A percentile compares a stretch with the other conserved stretches of the same genome.
Evolutionary conservation across 2,797 vertebrate species (phyloP).

Genomic region (Acrossocheilus wenchowensis): DNA sequence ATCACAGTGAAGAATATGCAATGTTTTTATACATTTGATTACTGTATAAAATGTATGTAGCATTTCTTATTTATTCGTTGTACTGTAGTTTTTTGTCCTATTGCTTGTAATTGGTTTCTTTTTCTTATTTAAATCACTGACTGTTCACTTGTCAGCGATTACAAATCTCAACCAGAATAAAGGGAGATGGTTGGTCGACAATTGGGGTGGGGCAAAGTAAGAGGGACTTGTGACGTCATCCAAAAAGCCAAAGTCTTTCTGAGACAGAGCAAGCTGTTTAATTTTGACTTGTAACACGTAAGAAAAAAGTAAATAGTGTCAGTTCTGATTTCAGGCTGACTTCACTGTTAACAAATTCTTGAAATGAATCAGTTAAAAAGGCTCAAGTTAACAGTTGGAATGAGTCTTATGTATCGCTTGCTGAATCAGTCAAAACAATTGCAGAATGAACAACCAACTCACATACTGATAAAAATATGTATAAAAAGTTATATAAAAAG

Average conservation of each 20-base stretch:
- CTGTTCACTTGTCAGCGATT: too few species aligned
- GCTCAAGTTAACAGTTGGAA: neutral
- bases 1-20: neutral
- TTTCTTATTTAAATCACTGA: too few species aligned
- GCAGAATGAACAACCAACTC: too few species aligned
- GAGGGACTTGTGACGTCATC: neutral
- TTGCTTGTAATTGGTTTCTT: too few species aligned
- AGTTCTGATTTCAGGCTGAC: neutral
- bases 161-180: neutral
- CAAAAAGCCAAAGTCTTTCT: neutral
- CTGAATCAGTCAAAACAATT: neutral
- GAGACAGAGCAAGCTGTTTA: neutral
- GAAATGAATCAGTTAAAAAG: neutral
- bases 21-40: neutral
- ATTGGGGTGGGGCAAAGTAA: neutral
- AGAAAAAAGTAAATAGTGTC: neutral
- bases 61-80: neutral
- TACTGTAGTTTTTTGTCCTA: too few species aligned
- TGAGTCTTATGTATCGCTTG: neutral
- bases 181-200: neutral
- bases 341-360: neutral
- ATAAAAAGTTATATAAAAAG: too few species aligned
- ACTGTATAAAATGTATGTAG: neutral
- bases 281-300: neutral
- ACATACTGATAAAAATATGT: too few species aligned